Percentiles rank a stretch among this genome's conserved stretches.
phyloP scores from a whole-genome alignment of 2,113 vertebrate genomes.

The Eulemur rufifrons region DNA sequence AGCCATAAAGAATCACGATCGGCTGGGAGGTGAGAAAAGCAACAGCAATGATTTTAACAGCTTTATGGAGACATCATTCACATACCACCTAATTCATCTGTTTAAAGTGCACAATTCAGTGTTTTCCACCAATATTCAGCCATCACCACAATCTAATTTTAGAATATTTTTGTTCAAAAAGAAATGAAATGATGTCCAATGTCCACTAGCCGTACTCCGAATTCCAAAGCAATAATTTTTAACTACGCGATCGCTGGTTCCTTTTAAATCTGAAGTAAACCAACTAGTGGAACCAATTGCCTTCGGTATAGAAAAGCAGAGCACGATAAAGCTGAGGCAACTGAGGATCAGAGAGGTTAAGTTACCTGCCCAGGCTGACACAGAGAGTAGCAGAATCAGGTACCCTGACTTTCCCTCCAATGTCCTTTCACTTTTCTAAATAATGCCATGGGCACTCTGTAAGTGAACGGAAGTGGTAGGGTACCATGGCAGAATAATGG shows the following conservation, averaged over 20 bases:
- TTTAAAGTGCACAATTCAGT: background rate
- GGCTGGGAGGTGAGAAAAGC: background rate
- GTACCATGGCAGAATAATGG: background rate
- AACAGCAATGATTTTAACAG: background rate
- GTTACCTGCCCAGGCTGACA: background rate
- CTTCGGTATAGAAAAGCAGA: background rate
- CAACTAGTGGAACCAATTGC: background rate
- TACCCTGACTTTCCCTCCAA: background rate
- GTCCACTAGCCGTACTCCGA: background rate
- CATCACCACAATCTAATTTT: background rate
- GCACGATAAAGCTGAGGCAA: background rate
- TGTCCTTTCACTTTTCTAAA: background rate
- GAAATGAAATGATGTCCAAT: background rate
- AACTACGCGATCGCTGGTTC: background rate
- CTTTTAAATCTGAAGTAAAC: background rate
- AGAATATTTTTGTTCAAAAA: background rate
- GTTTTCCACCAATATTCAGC: slow-evolving; percentile 15
- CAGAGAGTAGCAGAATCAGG: background rate
- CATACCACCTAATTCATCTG: background rate
- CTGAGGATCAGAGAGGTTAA: background rate
- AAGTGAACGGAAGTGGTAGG: background rate
- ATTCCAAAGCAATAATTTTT: background rate
- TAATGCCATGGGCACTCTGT: background rate
- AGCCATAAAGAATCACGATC: background rate
- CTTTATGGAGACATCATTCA: slow-evolving; percentile 19